Conservation (phyloP, 2,797 vertebrate genomes). For the Dendrocincla fuliginosa region DNA sequence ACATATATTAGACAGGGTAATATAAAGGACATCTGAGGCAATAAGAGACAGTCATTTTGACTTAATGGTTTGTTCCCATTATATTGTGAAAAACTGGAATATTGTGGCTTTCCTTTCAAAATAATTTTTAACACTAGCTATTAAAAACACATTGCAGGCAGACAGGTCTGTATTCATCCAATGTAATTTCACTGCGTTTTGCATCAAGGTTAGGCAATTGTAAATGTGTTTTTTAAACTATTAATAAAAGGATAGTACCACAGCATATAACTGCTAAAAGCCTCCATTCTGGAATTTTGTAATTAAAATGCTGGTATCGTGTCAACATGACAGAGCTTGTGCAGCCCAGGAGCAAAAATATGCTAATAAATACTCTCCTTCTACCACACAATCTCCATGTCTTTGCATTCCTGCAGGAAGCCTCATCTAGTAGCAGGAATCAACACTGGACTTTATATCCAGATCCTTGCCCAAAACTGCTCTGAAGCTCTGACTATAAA, state of each 20-base stretch:
- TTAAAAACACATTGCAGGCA: background rate
- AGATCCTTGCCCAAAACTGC: background rate
- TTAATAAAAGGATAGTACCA: background rate
- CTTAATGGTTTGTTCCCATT: background rate
- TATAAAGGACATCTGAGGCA: background rate
- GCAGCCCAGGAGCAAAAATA: slow-evolving; percentile 6
- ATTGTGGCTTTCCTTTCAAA: background rate
- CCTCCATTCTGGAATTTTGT: background rate
- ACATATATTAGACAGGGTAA: background rate
- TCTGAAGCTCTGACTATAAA: background rate
- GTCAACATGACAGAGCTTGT: slow-evolving; percentile 7
- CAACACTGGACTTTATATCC: background rate
- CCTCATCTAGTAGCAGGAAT: background rate
- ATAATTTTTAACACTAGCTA: background rate
- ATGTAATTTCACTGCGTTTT: background rate
- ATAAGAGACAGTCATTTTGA: background rate
- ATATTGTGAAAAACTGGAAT: background rate
- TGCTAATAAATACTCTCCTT: background rate
- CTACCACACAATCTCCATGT: background rate
- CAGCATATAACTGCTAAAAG: background rate
- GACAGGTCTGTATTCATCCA: background rate
- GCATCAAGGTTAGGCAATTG: background rate
- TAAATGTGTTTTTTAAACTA: background rate
- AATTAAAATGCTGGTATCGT: background rate
- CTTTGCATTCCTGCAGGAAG: background rate